Conservation (phyloP, 2,797 vertebrate genomes). For the Pangasius larnaudii region DNA sequence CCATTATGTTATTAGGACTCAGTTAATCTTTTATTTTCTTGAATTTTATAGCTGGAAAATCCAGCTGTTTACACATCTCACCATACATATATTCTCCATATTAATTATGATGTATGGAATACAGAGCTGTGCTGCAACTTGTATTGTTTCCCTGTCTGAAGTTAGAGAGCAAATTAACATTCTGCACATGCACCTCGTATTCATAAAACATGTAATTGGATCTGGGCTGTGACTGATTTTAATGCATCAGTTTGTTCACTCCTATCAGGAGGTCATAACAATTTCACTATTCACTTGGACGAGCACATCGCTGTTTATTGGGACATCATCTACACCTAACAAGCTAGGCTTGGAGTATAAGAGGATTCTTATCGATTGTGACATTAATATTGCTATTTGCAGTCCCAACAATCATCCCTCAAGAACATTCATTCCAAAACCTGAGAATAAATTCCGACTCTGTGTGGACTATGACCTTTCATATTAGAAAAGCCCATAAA, state of each 20-base stretch:
- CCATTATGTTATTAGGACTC: neutral
- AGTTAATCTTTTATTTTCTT: neutral
- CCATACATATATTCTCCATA: neutral
- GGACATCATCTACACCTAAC: slow-evolving; percentile 45
- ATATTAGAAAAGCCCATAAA: slow-evolving; percentile 29
- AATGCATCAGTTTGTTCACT: slow-evolving; percentile 54
- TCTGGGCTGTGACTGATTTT: slow-evolving; percentile 60
- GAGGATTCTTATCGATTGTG: slow-evolving; percentile 50
- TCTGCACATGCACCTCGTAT: slow-evolving; percentile 50
- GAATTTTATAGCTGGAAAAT: slow-evolving; percentile 1
- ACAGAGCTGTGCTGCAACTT: neutral
- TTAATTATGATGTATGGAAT: slow-evolving; percentile 9
- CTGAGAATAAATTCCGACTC: slow-evolving; percentile 33
- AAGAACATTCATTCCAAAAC: slow-evolving; percentile 39
- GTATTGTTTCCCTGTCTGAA: slow-evolving; percentile 38
- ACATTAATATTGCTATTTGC: slow-evolving; percentile 50
- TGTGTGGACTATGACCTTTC: slow-evolving; percentile 30
- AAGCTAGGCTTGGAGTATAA: slow-evolving; percentile 34
- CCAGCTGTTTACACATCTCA: neutral
- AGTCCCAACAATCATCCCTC: slow-evolving; percentile 37
- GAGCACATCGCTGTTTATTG: slow-evolving; percentile 47
- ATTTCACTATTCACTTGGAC: slow-evolving; percentile 56
- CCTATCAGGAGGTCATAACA: slow-evolving; percentile 59
- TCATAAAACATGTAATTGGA: slow-evolving; percentile 65
- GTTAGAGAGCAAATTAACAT: slow-evolving; percentile 53